Conservation (phyloP, 2,888 invertebrate species). For the Sycophila texana region DNA sequence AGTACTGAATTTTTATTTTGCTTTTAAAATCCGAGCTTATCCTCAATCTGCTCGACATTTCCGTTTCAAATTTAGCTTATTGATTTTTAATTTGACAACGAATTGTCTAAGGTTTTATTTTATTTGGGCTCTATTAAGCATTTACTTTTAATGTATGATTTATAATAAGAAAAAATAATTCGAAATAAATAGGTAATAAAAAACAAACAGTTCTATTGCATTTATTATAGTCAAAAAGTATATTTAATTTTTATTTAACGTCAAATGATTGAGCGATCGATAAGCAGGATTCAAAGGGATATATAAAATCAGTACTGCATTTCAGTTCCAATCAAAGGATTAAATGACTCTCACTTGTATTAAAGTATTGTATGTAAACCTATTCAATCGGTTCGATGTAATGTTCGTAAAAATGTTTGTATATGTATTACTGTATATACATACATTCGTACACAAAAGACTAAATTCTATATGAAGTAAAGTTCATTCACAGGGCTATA, state of each 20-base stretch:
- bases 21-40: background rate
- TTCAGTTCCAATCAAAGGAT: slow-evolving; percentile 1
- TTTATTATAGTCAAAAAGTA: no score
- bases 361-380: background rate
- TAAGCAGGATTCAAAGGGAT: background rate
- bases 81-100: background rate
- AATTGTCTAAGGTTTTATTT: no score
- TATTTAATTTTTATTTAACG: background rate
- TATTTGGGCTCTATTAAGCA: no score
- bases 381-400: background rate
- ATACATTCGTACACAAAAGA: background rate
- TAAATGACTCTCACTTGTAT: background rate
- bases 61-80: background rate
- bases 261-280: background rate
- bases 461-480: no score
- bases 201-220: no score
- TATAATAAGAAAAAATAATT: no score
- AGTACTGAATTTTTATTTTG: slow-evolving; percentile 9
- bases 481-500: background rate
- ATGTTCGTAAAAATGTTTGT: background rate
- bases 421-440: background rate
- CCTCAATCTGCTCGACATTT: background rate
- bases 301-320: slow-evolving; percentile 6
- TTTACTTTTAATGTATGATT: no score
- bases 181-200: background rate